These are phyloP conservation scores for Sparidentex hasta DNA, from an alignment of 2,797 vertebrate species.

Conservation along the genomic window DNA sequence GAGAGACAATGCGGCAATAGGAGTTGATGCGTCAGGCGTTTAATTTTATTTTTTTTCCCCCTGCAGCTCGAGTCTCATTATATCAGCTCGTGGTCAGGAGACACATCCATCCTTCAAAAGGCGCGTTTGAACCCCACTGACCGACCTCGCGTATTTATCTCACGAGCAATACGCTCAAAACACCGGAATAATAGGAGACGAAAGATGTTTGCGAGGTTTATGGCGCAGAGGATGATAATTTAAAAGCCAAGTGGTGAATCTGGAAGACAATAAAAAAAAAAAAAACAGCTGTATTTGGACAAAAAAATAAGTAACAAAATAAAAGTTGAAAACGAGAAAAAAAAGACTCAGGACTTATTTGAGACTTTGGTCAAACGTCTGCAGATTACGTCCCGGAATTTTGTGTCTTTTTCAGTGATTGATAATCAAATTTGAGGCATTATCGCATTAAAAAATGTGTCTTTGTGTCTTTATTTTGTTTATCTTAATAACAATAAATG, in stretches of 20 bases:
- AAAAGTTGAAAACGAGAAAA: too few relatives aligned
- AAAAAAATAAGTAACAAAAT: too few relatives aligned
- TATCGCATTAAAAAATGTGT: too few relatives aligned
- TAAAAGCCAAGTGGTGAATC: not conserved
- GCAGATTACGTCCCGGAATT: too few relatives aligned
- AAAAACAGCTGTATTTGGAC: not conserved
- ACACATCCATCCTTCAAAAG: slow-evolving; percentile 45
- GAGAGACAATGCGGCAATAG: slow-evolving; percentile 55
- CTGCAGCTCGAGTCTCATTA: slow-evolving; percentile 54
- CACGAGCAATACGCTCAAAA: not conserved
- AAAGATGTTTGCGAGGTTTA: not conserved
- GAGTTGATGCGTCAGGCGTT: slow-evolving; percentile 45
- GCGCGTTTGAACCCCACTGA: slow-evolving; percentile 23
- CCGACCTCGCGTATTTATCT: slow-evolving; percentile 36
- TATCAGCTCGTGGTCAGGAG: slow-evolving; percentile 48
- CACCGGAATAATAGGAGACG: not conserved
- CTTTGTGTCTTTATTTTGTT: too few relatives aligned
- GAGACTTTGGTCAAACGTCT: too few relatives aligned
- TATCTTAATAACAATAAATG: too few relatives aligned
- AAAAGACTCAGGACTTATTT: too few relatives aligned
- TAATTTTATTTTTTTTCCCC: too few relatives aligned
- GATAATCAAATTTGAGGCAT: too few relatives aligned
- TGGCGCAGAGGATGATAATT: not conserved
- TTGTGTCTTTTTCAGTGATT: too few relatives aligned
- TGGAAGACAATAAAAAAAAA: not conserved